phyloP scores from a whole-genome alignment of 2,113 vertebrate genomes.

The Porphyrio hochstetteri region DNA sequence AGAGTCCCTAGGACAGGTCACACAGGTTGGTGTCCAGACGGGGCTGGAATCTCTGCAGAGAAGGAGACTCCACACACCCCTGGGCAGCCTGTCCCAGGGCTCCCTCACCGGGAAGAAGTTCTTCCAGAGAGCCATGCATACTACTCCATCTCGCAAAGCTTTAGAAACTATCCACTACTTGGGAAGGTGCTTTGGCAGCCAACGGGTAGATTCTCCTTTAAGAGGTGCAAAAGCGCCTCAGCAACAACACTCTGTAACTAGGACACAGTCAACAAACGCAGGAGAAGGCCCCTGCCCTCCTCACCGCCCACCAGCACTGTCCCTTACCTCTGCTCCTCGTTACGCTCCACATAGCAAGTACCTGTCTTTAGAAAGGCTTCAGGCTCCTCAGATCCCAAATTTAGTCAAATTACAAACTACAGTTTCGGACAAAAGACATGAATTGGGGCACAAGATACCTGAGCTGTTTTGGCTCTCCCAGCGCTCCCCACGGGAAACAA shows the following conservation, averaged over 20 bases:
- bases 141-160: neutral
- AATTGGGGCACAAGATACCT: neutral
- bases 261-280: constrained; percentile 45
- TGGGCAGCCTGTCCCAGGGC: too few relatives aligned
- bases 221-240: neutral
- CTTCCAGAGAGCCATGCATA: neutral
- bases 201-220: neutral
- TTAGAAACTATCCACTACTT: neutral
- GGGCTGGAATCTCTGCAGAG: too few relatives aligned
- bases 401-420: accelerated
- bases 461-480: neutral
- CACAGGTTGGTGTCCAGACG: too few relatives aligned
- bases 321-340: neutral
- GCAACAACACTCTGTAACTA: constrained; percentile 7
- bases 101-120: too few relatives aligned
- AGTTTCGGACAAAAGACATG: neutral
- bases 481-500: neutral
- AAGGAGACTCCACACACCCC: too few relatives aligned
- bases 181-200: neutral
- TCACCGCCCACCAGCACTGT: neutral
- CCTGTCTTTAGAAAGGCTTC: accelerated
- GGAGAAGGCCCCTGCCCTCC: neutral
- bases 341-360: accelerated
- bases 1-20: too few relatives aligned
- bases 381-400: neutral